phyloP scores from a whole-genome alignment of 2,113 vertebrate species.

The Apodemus sylvaticus region DNA sequence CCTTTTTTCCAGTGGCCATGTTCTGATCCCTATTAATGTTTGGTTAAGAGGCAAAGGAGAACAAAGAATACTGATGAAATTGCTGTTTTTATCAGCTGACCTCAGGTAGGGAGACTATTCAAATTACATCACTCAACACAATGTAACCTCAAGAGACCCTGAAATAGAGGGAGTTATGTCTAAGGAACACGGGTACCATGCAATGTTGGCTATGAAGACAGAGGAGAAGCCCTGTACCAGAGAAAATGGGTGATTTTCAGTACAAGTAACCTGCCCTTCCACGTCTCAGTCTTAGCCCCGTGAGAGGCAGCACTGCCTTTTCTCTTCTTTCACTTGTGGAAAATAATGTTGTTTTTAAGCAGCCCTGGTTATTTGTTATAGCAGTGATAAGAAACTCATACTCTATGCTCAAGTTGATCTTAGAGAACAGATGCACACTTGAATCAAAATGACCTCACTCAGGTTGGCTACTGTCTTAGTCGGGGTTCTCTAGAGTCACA shows the following conservation, averaged over 20 bases:
- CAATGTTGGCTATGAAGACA: neutral
- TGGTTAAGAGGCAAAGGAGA: neutral
- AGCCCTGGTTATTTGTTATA: neutral
- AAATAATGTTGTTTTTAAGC: neutral
- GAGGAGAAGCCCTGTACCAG: neutral
- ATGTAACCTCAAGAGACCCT: neutral
- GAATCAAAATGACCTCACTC: neutral
- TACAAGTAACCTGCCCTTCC: neutral
- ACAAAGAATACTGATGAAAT: neutral
- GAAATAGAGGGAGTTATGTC: neutral
- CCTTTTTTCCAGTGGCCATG: accelerated
- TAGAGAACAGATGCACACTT: neutral
- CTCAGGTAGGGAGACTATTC: neutral
- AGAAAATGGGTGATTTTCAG: neutral
- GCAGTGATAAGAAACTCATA: neutral
- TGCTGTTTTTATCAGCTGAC: neutral
- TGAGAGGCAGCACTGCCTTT: neutral
- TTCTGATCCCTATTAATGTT: neutral
- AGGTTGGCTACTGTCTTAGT: neutral
- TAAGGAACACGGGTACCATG: neutral
- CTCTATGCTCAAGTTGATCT: neutral
- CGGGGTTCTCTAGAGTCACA: no score
- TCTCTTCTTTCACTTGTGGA: neutral
- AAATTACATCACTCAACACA: neutral
- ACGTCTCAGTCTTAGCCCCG: neutral